Evolutionary conservation across 2,888 invertebrate species (phyloP), one percentile per base, ranked within the genome.

Genomic region (Buathra laborator): DNA sequence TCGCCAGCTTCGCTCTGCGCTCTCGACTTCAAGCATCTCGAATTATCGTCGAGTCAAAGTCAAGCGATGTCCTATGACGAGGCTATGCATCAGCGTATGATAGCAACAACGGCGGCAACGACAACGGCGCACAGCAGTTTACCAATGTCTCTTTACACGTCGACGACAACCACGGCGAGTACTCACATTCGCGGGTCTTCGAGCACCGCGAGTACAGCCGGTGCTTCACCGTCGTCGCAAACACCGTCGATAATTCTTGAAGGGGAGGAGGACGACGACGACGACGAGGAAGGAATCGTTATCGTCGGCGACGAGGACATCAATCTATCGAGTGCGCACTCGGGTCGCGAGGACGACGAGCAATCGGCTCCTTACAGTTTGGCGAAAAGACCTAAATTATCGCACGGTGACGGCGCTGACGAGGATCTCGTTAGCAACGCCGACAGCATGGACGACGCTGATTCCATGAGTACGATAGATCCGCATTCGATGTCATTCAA

Each of bases 281-380:
- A 85, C 19, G 85, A 85, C 66, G 96, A 97, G 75, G 97, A 97
- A 86, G 97, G 97, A 9, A 97, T 97, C 80, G 97, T 97, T 0
- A 97, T 97, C 0, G 97, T 97, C 48, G 96, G 96, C n/a, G 96
- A 95, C 7, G 95, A 95, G 77, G 95, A 86, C n/a, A 88, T 89
- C 37, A 91, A 90, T 78, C 78, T 89, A 24, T 90, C 92, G 0
- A 89, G 89, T 90, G 94, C 90, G 74, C 86, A 88, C 48, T 86
- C 92, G 7, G 89, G 90, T 9, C 88, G 89, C 37, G 92, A 93
- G 74, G 92, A 92, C 71, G 93, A 94, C 77, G 94, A 93, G 88
- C 96, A 96, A 90, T 96, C 96, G 2, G 96, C 96, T 91, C 96
- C 96, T 90, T 96, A 96, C 88, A 96, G 96, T 94, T 95, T 96